phyloP scores from a whole-genome alignment of 1,140 invertebrate genomes.

The Argopecten irradians region DNA sequence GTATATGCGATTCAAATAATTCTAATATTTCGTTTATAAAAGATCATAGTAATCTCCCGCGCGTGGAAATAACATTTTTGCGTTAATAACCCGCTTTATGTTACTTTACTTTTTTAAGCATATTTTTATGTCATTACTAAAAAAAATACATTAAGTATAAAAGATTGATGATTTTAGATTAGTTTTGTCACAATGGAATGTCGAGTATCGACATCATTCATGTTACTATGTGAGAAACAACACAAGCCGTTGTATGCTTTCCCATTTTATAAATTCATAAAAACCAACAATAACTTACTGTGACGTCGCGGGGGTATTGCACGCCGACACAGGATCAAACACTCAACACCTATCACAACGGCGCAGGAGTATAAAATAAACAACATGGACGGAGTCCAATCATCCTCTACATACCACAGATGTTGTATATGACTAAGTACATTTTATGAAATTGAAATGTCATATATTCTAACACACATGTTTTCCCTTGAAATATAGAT shows the following conservation, averaged over 20 bases:
- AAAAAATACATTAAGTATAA: too few species aligned
- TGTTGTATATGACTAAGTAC: neutral
- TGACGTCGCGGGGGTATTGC: neutral
- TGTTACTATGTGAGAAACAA: neutral
- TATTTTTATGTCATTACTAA: too few species aligned
- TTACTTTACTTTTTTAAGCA: too few species aligned
- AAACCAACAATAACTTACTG: neutral
- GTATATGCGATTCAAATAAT: too few species aligned
- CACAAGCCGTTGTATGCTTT: neutral
- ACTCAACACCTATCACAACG: neutral
- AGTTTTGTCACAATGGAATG: too few species aligned
- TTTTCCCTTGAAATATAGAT: too few species aligned
- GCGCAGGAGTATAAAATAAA: neutral
- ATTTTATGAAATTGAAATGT: neutral
- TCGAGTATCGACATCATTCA: neutral
- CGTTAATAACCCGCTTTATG: too few species aligned
- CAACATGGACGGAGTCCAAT: neutral
- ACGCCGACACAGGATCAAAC: neutral
- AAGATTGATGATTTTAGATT: too few species aligned
- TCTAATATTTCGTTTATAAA: too few species aligned
- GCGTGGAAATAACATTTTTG: too few species aligned
- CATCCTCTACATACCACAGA: neutral
- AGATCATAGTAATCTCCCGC: too few species aligned
- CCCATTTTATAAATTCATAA: neutral
- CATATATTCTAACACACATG: neutral